phyloP scores from a whole-genome alignment of 1,140 invertebrate species.

The Heliconius himera region DNA sequence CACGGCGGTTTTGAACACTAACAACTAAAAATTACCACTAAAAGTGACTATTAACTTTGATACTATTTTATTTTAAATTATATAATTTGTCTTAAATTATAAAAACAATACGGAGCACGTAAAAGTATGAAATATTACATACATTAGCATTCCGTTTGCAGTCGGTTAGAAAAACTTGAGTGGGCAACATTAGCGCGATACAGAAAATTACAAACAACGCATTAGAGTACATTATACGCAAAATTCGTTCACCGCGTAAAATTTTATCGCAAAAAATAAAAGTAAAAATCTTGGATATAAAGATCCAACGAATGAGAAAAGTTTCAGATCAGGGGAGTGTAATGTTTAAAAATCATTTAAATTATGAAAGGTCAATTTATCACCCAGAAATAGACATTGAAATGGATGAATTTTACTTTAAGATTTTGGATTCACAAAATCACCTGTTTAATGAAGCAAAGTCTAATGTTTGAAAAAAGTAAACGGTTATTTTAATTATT shows the following conservation, averaged over 20 bases:
- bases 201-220: slow-evolving; percentile 6
- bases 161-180: slow-evolving; percentile 1
- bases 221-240: not conserved
- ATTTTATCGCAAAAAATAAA: not conserved
- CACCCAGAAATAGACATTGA: not conserved
- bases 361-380: slow-evolving; percentile 11
- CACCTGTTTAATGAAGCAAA: not conserved
- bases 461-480: not conserved
- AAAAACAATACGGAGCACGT: not conserved
- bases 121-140: not conserved
- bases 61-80: not conserved
- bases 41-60: no score
- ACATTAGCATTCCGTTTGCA: not conserved
- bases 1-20: no score
- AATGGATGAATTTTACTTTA: slow-evolving; percentile 6
- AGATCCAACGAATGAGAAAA: slow-evolving; percentile 16
- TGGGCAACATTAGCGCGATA: slow-evolving; percentile 4
- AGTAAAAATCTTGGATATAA: slow-evolving; percentile 5
- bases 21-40: no score
- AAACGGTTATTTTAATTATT: not conserved
- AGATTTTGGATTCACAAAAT: not conserved
- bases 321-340: not conserved
- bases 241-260: slow-evolving; percentile 1
- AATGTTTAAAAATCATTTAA: slow-evolving; percentile 10
- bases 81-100: no score